Base-by-base conservation (phyloP, 2,888 invertebrate genomes). In the Lysandra coridon region DNA sequence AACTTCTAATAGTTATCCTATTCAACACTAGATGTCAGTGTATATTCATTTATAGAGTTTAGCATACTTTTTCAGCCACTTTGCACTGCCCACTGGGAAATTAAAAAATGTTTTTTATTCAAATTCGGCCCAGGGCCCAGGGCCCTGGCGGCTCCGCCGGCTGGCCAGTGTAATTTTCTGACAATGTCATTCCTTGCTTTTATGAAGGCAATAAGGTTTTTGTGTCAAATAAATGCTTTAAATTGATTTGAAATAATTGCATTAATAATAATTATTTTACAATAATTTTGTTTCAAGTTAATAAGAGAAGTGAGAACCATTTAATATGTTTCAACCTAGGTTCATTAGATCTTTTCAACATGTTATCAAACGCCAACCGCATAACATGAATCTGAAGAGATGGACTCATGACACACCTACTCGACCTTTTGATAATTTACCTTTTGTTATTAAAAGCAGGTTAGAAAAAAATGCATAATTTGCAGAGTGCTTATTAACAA, bases 391-490 rank as follows among this genome's bases (percentile, higher is more conserved):
- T 37, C 33, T 37, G 17, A 69, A 37, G 33, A 44, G 44, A 49
- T 78, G 23, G 30, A 14, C 30, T 10, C 49, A 78, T 53, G 87
- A 88, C 0, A 88, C 88, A 1, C 88, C 89, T 1, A 86, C 90
- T 0, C 87, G 88, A 79, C 92, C 93, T 0, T 91, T 92, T 80
- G 90, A 90, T 73, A 92, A 91, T 80, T 81, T 93, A 86, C 93
- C 93, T 0, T 92, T 93, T 82, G 85, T 79, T 57, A 81, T 90
- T 10, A 83, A 83, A 17, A 92, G 88, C 84, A 87, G 92, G 92
- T 92, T 78, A 10, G 37, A 33, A 6, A 14, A 12, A 10, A 4
- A 14, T 30, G 7, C 7, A 62, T 62, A 62, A 23, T 14, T 53
- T 14, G 14, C 53, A 53, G 14, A 53, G 14, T 1, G 53, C 2